These are phyloP conservation scores for Otolemur crassicaudatus DNA, from an alignment of 2,797 vertebrate genomes.

Conservation along the genomic window DNA sequence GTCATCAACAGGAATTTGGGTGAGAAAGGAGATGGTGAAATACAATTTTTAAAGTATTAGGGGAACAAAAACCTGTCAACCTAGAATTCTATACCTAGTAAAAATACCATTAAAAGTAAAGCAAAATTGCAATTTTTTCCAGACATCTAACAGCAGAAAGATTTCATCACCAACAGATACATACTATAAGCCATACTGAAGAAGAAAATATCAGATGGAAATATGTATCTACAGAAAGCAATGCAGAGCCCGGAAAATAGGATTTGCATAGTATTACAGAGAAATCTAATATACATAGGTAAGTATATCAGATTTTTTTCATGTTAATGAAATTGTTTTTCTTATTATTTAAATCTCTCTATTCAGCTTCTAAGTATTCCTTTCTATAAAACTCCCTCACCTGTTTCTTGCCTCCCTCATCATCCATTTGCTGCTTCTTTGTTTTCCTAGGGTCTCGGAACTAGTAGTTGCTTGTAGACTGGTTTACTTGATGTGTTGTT, in stretches of 20 bases:
- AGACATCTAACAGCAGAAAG: neutral
- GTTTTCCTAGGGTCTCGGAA: neutral
- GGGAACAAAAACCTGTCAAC: neutral
- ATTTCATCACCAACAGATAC: neutral
- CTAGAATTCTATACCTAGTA: neutral
- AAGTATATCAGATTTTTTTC: neutral
- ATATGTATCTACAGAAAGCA: neutral
- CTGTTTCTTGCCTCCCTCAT: neutral
- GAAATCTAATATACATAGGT: neutral
- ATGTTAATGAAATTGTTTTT: neutral
- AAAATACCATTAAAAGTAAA: neutral
- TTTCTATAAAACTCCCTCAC: neutral
- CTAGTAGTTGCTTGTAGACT: neutral
- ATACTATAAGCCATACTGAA: neutral
- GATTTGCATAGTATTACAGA: neutral
- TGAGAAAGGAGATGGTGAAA: neutral
- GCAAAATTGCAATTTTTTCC: neutral
- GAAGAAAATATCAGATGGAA: neutral
- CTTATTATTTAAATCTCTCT: neutral
- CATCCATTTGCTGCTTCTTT: neutral
- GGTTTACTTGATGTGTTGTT: neutral
- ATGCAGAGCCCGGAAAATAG: neutral
- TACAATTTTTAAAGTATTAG: neutral
- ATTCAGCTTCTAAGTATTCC: neutral
- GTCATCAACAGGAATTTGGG: neutral